These are phyloP conservation scores for Caenorhabditis parvicauda DNA, from an alignment of 2,888 invertebrate species.

Conservation along the genomic window DNA sequence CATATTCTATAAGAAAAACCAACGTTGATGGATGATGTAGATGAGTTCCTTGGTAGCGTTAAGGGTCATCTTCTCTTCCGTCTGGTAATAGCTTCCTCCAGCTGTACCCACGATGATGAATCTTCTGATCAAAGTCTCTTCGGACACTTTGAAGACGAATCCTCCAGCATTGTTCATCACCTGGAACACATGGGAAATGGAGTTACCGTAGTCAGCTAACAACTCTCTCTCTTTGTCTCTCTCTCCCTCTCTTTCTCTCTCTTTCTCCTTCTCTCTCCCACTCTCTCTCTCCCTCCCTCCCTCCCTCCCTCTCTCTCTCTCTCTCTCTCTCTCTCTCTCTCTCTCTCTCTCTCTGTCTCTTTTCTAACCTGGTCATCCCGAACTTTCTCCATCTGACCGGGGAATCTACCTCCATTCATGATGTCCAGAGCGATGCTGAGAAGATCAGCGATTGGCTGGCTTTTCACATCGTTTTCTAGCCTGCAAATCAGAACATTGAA, in stretches of 20 bases:
- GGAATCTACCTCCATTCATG: too few relatives aligned
- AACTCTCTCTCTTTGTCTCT: too few relatives aligned
- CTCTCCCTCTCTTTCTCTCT: neutral
- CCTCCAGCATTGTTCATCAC: slow-evolving; percentile 60
- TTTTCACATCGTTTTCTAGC: slow-evolving; percentile 1
- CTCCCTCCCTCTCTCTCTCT: neutral
- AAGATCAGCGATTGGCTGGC: too few relatives aligned
- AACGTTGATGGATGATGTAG: slow-evolving; percentile 58
- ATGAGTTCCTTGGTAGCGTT: slow-evolving; percentile 61
- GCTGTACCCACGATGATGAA: slow-evolving; percentile 63
- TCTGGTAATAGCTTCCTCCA: slow-evolving; percentile 62
- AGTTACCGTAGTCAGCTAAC: neutral
- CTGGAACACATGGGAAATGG: too few relatives aligned
- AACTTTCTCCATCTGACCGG: neutral
- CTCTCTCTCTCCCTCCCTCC: slow-evolving; percentile 11
- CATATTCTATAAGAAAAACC: slow-evolving; percentile 25
- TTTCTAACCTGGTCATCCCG: slow-evolving; percentile 11
- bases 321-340: neutral
- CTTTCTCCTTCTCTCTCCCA: slow-evolving; percentile 5
- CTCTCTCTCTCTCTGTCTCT: slow-evolving; percentile 1
- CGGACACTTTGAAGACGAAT: slow-evolving; percentile 61
- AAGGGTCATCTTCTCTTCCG: slow-evolving; percentile 56
- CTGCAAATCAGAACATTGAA: slow-evolving; percentile 2
- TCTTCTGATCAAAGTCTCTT: slow-evolving; percentile 61
- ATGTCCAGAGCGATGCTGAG: too few relatives aligned